These are phyloP conservation scores for Tachypleus tridentatus DNA, from an alignment of 1,140 invertebrate genomes.

Conservation along the genomic window DNA sequence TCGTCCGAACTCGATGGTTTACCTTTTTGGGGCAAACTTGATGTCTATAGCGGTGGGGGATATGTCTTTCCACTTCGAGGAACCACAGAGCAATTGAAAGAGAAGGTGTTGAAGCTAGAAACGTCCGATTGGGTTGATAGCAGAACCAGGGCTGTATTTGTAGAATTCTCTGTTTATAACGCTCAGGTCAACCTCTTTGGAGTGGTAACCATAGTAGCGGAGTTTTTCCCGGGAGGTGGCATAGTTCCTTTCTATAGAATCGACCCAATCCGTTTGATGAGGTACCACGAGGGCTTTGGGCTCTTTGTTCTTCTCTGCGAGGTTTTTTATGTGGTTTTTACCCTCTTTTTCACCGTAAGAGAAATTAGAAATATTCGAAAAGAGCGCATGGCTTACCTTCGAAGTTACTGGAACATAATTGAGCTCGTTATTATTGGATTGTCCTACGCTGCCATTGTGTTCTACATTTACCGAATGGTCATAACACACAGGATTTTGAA, in stretches of 20 bases:
- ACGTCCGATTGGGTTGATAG: conserved; percentile 41
- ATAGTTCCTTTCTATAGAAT: conserved; percentile 39
- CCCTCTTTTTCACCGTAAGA: conserved; percentile 39
- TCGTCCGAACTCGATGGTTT: conserved; percentile 34
- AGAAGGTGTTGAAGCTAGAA: conserved; percentile 32
- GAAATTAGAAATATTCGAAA: conserved; percentile 30
- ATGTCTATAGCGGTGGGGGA: conserved; percentile 43
- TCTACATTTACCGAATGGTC: conserved; percentile 37
- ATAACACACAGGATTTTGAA: conserved; percentile 34
- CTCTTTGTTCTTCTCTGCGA: conserved; percentile 33
- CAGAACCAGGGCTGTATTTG: conserved; percentile 42
- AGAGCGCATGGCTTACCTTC: conserved; percentile 35
- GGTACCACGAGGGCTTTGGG: conserved; percentile 31
- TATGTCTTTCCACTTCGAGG: conserved; percentile 40
- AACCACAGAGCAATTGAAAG: conserved; percentile 28
- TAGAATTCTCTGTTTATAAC: conserved; percentile 47
- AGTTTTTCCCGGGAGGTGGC: conserved; percentile 41
- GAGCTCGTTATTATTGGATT: conserved; percentile 36
- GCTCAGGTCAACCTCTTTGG: conserved; percentile 42
- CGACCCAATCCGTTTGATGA: conserved; percentile 35
- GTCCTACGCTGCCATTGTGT: conserved; percentile 34
- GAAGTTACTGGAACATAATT: conserved; percentile 38
- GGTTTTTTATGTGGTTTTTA: conserved; percentile 34
- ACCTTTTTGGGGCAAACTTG: conserved; percentile 36
- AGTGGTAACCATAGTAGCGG: conserved; percentile 38